Evolutionary conservation across 2,888 invertebrate species (phyloP), one percentile per base, ranked within the genome.

Genomic region (Dioctria linearis): DNA sequence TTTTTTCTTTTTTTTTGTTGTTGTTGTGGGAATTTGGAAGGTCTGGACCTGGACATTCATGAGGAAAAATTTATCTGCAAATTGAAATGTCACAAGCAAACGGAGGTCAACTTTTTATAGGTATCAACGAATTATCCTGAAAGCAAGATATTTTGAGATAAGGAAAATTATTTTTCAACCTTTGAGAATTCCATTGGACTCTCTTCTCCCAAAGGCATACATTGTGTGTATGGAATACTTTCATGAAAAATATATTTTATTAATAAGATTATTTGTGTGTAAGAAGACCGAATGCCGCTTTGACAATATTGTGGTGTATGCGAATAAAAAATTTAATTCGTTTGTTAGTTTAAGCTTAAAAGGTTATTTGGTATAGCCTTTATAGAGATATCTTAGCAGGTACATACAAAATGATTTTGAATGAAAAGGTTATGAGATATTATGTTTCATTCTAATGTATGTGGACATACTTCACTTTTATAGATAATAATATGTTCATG

Each of bases 51-150:
- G 76, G 76, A 76, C 76, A 76, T 76, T 76, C 76, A 75, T 76
- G 76, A 59, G 73, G 59, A 75, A 59, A 76, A 76, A 76, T 76
- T 76, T 76, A 76, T 76, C 76, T 76, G 76, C 63, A 76, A 76
- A 76, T 76, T 76, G 76, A 76, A 76, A 76, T 76, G 76, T 76
- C 76, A 76, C 63, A 46, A 46, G 76, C 76, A 76, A 76, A 63
- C 46, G 49, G n/a, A n/a, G 66, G 39, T 49, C 37, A 49, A 63
- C 63, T 76, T 76, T 76, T 49, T 76, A 76, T 43, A 61, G 61
- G 46, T 25, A 61, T 61, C 46, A 43, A 9, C 5, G 39, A 59
- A 57, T 39, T 76, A 63, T 61, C 25, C 54, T 61, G 37, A 61
- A 63, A 40, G 46, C 61, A 46, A 51, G 76, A 76, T 61, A 61